Evolutionary conservation across 2,113 vertebrate species (phyloP), one percentile per base, ranked within the genome.

Genomic region (Scalopus aquaticus): DNA sequence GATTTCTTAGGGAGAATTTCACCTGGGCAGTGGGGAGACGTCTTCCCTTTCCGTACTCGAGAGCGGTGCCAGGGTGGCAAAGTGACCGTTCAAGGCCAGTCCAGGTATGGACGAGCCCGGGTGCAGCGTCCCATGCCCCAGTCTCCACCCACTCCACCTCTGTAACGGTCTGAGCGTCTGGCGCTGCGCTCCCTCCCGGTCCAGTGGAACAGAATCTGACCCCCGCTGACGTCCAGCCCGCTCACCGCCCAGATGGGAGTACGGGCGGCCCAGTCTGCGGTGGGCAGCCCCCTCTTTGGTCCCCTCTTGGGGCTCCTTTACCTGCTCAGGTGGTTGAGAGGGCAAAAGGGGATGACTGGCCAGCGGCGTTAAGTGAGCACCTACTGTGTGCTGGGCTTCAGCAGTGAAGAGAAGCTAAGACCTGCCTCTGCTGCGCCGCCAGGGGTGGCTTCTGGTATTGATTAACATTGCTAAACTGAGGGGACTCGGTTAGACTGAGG

Each of bases 251-350:
- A 9, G 69, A 15, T 1, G 44, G 70, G 78, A 54, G 6, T 64
- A 9, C 39, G 0, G 3, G 5, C 3, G 32, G 35, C 54, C 9
- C 0, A 5, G 7, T 15, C 62, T 56, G 65, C 22, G 28, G 13
- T n/a, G 1, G 19, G 28, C 24, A 51, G 76, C 49, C 72, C n/a
- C 79, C 46, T 4, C 8, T 17, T 5, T 22, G 73, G 17, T 15
- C 8, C 10, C 28, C 2, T 0, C n/a, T 10, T 26, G 5, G 65
- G 65, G 8, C 54, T 42, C 6, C 0, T 2, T 7, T 1, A 20
- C 51, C 58, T 39, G 64, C 49, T 30, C 9, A 37, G 56, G 24
- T 44, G 35, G 22, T 35, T 10, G 26, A 58, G 39, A 44, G 24
- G 51, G 20, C 28, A 39, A 22, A 35, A 22, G 65, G 54, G 22